Evolutionary conservation across 2,888 invertebrate genomes (phyloP), one percentile per base, ranked within the genome.

Genomic region (Pollenia griseotomentosa): DNA sequence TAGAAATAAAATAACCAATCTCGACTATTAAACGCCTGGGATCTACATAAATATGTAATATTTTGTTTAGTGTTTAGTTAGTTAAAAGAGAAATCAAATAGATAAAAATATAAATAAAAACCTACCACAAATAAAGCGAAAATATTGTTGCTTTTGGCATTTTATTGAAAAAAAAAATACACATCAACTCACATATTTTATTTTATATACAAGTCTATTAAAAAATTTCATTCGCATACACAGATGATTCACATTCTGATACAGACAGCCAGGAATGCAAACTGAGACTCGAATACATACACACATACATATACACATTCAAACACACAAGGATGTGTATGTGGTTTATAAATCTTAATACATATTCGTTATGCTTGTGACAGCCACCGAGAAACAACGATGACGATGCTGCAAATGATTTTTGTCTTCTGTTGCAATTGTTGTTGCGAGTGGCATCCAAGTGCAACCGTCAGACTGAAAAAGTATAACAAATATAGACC

Each of bases 71-170:
- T 14, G 7, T 14, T 12, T 3, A 33, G 2, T 46, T 44, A 44
- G 42, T 46, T 65, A 61, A 61, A 61, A 8, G 42, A 61, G 16
- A 61, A 61, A 42, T 14, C 10, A 61, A 42, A 53, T 40, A 51
- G 23, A 19, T 11, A 44, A 19, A 11, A 46, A 19, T 46, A 46
- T 12, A 66, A 46, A 66, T 19, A 71, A 19, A 2, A 42, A 42
- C 12, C 8, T 23, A 12, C 12, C n/a, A 40, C 19, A 53, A 23
- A 44, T 44, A 75, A 75, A 73, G 65, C 33, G 23, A 73, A 61
- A 75, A 55, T 75, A 70, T 75, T 77, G 33, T 55, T 77, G 75
- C 83, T 70, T 68, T 55, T 70, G 75, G 68, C 83, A 77, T 48
- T 51, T 68, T 42, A 12, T 71, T 77, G 33, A 12, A 23, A 23